Evolutionary conservation across 2,113 vertebrate species (phyloP).

Genomic region (Sigmodon hispidus): DNA sequence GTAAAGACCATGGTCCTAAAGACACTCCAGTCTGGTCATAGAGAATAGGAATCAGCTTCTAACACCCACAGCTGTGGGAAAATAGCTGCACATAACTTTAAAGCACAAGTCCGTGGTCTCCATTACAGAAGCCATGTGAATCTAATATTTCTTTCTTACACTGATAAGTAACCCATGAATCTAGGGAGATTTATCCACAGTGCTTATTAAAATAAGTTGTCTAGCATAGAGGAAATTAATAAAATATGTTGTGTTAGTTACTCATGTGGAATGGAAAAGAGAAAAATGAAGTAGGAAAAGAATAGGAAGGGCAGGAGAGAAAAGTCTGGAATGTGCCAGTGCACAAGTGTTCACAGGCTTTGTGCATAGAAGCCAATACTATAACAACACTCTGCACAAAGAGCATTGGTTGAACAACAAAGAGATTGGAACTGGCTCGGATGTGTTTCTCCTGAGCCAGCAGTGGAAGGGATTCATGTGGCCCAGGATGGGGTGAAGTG

Average conservation of each 20-base stretch:
- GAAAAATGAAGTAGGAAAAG: not conserved
- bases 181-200: not conserved
- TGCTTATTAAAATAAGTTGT: not conserved
- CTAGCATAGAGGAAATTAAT: not conserved
- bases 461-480: not conserved
- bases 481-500: not conserved
- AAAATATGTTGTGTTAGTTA: not conserved
- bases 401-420: not conserved
- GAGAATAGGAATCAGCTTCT: not conserved
- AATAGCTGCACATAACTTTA: not conserved
- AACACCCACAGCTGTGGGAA: not conserved
- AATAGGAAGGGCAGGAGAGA: not conserved
- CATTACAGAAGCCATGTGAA: not conserved
- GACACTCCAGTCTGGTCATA: not conserved
- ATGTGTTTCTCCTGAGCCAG: not conserved
- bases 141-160: not conserved
- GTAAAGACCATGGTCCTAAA: accelerated
- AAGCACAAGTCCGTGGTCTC: not conserved
- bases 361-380: not conserved
- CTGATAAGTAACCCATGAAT: not conserved
- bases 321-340: not conserved
- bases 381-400: not conserved
- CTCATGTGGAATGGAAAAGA: not conserved
- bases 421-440: not conserved
- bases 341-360: not conserved